Base-by-base conservation (phyloP, 2,113 vertebrate genomes). In the Gambusia affinis region DNA sequence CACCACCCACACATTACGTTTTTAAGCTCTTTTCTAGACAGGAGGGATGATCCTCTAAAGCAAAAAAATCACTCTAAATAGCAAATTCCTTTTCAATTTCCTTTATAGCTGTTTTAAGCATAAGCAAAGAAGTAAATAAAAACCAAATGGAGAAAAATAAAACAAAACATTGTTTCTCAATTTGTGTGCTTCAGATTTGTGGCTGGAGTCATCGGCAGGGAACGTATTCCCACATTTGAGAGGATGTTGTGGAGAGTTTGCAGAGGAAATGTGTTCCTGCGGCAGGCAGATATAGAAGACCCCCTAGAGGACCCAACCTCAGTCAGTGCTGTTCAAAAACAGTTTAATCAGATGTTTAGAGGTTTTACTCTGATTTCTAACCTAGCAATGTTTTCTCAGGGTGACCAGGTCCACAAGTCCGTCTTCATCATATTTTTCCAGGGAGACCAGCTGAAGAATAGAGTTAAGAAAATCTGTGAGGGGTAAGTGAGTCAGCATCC, bases 391-490 rank as follows among this genome's bases (percentile, higher is more conserved):
- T 61, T 64, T 72, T 82, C 62, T 85, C 88, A 99, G 98, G 96
- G 97, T 0, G 97, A 97, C 91, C 95, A 98, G 12, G 97, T 99
- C 88, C 95, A 99, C 95, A 99, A 99, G 94, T 97, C 97, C 3
- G 98, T 99, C 44, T 99, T 99, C 91, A 99, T 99, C 92, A 99
- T 99, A 89, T 99, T 99, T 89, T 99, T 99, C 92, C 98, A 99
- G 94, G 98, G 98, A 14, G 98, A 99, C 86, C 98, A 99, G 81
- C 90, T 99, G 81, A 99, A 99, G 93, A 99, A 96, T 76, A 92
- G 98, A 88, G 98, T 99, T 67, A 99, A 97, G 94, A 99, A 99
- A 93, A 99, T 99, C 67, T 99, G 98, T 69, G 98, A 99, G 92
- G 98, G 98, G 98, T 99, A 12, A 72, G 80, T 29, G 31, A 60